Evolutionary conservation across 2,888 invertebrate genomes (phyloP).

Genomic region (Anthophora plumipes): DNA sequence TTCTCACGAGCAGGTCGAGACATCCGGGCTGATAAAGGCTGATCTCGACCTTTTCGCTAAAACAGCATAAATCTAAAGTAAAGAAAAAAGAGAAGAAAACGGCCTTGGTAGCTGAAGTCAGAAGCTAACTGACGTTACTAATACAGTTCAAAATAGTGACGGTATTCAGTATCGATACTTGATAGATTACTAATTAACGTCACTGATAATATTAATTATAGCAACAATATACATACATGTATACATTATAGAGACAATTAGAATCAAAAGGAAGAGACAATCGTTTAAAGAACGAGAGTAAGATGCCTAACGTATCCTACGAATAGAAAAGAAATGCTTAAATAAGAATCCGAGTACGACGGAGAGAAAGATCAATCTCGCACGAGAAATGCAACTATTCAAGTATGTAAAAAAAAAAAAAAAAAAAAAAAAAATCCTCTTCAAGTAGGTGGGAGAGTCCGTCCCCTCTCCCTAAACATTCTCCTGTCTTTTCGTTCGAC

Average conservation of each 20-base stretch:
- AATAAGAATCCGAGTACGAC: constrained; percentile 61
- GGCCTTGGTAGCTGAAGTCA: constrained; percentile 43
- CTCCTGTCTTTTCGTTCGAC: constrained; percentile 54
- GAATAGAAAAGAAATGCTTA: constrained; percentile 56
- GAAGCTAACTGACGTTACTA: constrained; percentile 46
- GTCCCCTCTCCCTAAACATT: constrained; percentile 41
- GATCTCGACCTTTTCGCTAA: constrained; percentile 58
- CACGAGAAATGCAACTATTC: constrained; percentile 45
- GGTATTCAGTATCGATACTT: constrained; percentile 41
- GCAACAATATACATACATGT: constrained; percentile 50
- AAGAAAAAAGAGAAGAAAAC: constrained; percentile 48
- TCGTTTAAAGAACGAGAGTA: constrained; percentile 55
- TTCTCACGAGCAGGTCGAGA: constrained; percentile 52
- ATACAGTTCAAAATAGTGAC: constrained; percentile 43
- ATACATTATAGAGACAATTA: constrained; percentile 57
- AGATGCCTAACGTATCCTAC: constrained; percentile 55
- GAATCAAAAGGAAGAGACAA: constrained; percentile 54
- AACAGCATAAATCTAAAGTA: constrained; percentile 54
- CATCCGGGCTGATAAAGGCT: constrained; percentile 62
- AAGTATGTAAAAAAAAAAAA: constrained; percentile 9
- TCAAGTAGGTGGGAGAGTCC: constrained; percentile 51
- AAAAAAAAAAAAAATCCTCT: constrained; percentile 23
- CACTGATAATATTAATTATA: constrained; percentile 54
- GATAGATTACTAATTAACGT: constrained; percentile 47
- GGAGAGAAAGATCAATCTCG: constrained; percentile 51